Evolutionary conservation across 2,797 vertebrate genomes (phyloP).

Genomic region (Tragelaphus oryx): DNA sequence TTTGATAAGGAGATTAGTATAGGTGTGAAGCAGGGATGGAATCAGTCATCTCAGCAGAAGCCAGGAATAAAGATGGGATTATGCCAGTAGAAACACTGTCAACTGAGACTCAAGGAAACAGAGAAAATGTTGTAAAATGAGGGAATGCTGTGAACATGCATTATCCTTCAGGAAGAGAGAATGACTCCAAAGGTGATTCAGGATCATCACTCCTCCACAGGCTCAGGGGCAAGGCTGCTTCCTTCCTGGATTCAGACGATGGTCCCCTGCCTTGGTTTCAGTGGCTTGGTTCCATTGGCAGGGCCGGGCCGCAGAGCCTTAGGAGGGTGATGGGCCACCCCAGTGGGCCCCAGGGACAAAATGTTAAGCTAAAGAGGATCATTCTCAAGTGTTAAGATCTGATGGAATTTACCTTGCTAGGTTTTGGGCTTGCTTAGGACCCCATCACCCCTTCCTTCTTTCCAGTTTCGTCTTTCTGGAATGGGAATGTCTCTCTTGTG

Average conservation of each 20-base stretch:
- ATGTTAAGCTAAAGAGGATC: not conserved
- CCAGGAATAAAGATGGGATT: not conserved
- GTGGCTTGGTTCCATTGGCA: not conserved
- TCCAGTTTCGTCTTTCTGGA: not conserved
- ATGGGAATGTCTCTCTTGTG: not conserved
- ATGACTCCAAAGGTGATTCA: not conserved
- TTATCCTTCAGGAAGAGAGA: not conserved
- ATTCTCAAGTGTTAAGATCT: not conserved
- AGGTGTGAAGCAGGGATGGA: not conserved
- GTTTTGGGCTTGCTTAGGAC: not conserved
- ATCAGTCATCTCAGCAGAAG: not conserved
- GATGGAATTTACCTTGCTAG: not conserved
- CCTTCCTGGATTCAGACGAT: not conserved
- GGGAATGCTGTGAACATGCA: rapidly evolving
- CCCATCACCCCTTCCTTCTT: not conserved
- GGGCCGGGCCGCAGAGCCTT: not conserved
- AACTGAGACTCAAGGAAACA: not conserved
- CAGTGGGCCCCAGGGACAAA: not conserved
- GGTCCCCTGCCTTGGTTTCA: not conserved
- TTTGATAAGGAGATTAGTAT: not conserved
- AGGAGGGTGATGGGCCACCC: too few species aligned
- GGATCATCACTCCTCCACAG: not conserved
- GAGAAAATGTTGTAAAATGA: not conserved
- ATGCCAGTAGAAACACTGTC: not conserved
- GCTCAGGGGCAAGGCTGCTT: not conserved